Evolutionary conservation across 2,797 vertebrate genomes (phyloP).

Genomic region (Pristis pectinata): DNA sequence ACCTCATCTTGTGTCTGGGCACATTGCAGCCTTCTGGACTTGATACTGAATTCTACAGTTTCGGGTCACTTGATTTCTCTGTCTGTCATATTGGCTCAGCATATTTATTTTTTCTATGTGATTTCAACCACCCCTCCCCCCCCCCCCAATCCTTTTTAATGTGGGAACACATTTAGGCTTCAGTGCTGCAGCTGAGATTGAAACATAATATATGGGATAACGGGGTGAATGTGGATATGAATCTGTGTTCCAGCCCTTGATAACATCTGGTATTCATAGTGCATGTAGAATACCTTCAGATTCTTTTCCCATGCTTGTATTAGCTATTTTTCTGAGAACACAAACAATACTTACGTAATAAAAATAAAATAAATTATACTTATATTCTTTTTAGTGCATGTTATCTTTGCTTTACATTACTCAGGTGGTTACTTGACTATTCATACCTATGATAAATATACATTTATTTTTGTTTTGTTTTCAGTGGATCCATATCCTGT

Average conservation of each 20-base stretch:
- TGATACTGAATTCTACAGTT: too few relatives aligned
- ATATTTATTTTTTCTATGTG: too few relatives aligned
- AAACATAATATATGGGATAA: not conserved
- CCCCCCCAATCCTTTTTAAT: not conserved
- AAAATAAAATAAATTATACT: too few relatives aligned
- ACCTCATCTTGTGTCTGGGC: too few relatives aligned
- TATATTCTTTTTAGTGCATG: not conserved
- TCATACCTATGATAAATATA: not conserved
- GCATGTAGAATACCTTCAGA: not conserved
- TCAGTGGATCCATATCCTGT: conserved; percentile 77
- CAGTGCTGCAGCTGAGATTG: not conserved
- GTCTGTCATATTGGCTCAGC: too few relatives aligned
- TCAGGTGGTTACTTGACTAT: not conserved
- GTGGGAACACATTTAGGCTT: not conserved
- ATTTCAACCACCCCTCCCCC: too few relatives aligned
- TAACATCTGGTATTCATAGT: not conserved
- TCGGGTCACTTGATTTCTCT: too few relatives aligned
- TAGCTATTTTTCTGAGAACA: not conserved
- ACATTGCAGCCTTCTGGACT: too few relatives aligned
- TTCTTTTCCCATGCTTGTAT: not conserved
- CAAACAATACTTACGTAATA: not conserved
- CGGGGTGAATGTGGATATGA: not conserved
- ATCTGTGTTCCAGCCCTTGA: not conserved
- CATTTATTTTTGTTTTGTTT: conserved; percentile 33
- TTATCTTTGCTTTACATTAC: not conserved